Base-by-base conservation (phyloP, 2,797 vertebrate species). In the Morelia viridis region DNA sequence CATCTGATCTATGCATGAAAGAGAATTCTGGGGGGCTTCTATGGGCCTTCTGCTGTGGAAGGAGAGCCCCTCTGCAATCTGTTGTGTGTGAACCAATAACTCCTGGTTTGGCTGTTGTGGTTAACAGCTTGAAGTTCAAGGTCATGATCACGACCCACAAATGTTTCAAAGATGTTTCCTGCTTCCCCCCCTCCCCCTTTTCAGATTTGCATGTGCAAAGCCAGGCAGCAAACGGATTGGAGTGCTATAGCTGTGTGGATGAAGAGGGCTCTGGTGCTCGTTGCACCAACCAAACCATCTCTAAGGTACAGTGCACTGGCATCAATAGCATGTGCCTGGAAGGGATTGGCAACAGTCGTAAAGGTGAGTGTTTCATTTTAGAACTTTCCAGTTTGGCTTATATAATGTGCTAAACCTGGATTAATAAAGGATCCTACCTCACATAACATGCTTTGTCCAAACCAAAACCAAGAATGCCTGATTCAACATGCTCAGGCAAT, bases 261-360 rank as follows among this genome's bases (percentile, higher is more conserved):
- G 65, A 62, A 3, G 83, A 91, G 0, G 90, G 58, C 1, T 35
- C 41, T 0, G 9, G 56, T 12, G 22, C 8, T 0, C 19, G 65
- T 0, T 93, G 92, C 50, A 50, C 83, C 65, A 50, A 26, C 12
- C 15, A 87, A 56, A 13, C 50, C 1, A 80, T 80, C 46, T 58
- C 92, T 4, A 93, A 50, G 0, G 58, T 93, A 58, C 50, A 91
- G 35, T 93, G 92, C 84, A 91, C 65, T 0, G 90, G 92, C 19
- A 7, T 87, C 88, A 83, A 87, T 24, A 91, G 28, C 64, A 91
- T 93, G 92, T 93, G 92, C 19, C 53, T 93, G 90, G 92, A 93
- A 50, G 92, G 90, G 2, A 35, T 91, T 5, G 92, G 92, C 64
- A 89, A 62, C 10, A 93, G 26, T 10, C 92, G 83, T 53, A 83